Conservation (phyloP, 2,888 invertebrate genomes). For the Phasia obesa region DNA sequence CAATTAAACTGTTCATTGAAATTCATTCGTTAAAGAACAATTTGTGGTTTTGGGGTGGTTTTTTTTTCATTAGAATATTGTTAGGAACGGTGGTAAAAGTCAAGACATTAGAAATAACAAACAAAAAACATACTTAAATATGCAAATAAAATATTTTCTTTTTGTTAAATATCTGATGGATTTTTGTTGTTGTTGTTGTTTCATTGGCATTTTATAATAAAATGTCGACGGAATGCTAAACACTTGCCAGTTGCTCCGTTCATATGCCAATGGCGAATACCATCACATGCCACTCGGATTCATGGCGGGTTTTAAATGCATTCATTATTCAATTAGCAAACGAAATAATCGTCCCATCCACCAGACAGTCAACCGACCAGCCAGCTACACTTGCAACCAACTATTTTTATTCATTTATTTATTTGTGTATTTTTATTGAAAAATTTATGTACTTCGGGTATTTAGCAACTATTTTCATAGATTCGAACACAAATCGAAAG, state of each 20-base stretch:
- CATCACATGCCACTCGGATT: slow-evolving; percentile 71
- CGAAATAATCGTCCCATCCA: neutral
- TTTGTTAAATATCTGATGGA: slow-evolving; percentile 18
- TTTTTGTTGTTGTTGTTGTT: slow-evolving; percentile 37
- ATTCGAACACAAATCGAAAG: slow-evolving; percentile 65
- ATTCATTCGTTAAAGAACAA: slow-evolving; percentile 3
- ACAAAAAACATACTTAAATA: slow-evolving; percentile 20
- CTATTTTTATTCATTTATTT: slow-evolving; percentile 45
- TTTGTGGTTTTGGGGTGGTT: slow-evolving; percentile 39
- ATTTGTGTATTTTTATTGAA: slow-evolving; percentile 42
- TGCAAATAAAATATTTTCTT: neutral
- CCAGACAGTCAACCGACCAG: slow-evolving; percentile 21
- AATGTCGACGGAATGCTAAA: slow-evolving; percentile 70
- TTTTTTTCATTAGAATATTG: neutral
- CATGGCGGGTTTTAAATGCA: slow-evolving; percentile 70
- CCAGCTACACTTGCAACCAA: slow-evolving; percentile 5
- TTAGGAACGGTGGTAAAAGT: slow-evolving; percentile 2
- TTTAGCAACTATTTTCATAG: slow-evolving; percentile 57
- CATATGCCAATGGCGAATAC: slow-evolving; percentile 71
- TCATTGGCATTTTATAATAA: slow-evolving; percentile 69
- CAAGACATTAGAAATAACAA: slow-evolving; percentile 13
- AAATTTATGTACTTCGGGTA: slow-evolving; percentile 50
- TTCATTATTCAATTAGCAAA: slow-evolving; percentile 70
- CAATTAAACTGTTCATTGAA: slow-evolving; percentile 40
- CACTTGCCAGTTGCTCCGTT: slow-evolving; percentile 71